These are phyloP conservation scores for Phenganax subtilis DNA, from an alignment of 92 coral and sea anemone species.

Conservation along the genomic window DNA sequence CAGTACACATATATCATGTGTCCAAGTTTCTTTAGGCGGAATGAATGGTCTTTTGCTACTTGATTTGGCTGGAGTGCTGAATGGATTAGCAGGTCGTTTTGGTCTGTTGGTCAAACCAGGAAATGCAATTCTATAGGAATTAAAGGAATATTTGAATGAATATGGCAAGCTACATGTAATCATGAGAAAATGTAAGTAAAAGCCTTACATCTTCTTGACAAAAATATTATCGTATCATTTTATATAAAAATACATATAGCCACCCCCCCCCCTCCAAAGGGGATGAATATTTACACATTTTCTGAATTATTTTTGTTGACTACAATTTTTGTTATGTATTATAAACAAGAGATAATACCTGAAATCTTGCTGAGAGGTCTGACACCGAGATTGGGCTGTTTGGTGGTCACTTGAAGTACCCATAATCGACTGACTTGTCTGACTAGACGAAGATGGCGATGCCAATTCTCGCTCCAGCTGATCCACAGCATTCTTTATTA, in stretches of 20 bases:
- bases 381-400: no score
- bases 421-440: neutral
- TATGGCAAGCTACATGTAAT: neutral
- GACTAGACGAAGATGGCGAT: constrained; percentile 1
- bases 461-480: constrained; percentile 7
- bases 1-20: constrained; percentile 9
- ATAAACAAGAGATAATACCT: neutral
- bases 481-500: neutral
- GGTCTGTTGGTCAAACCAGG: constrained; percentile 33
- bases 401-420: neutral
- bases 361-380: constrained; percentile 1
- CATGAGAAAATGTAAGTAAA: neutral
- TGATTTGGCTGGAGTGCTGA: neutral
- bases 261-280: no score
- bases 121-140: constrained; percentile 18
- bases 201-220: neutral
- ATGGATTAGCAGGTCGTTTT: constrained; percentile 26
- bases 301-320: no score
- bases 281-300: no score
- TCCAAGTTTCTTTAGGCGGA: constrained; percentile 30
- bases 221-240: neutral
- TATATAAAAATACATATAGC: neutral
- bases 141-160: neutral
- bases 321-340: no score
- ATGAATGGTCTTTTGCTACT: constrained; percentile 29